Evolutionary conservation across 2,797 vertebrate species (phyloP), one percentile per base, ranked within the genome.

Genomic region (Periophthalmus magnuspinnatus): DNA sequence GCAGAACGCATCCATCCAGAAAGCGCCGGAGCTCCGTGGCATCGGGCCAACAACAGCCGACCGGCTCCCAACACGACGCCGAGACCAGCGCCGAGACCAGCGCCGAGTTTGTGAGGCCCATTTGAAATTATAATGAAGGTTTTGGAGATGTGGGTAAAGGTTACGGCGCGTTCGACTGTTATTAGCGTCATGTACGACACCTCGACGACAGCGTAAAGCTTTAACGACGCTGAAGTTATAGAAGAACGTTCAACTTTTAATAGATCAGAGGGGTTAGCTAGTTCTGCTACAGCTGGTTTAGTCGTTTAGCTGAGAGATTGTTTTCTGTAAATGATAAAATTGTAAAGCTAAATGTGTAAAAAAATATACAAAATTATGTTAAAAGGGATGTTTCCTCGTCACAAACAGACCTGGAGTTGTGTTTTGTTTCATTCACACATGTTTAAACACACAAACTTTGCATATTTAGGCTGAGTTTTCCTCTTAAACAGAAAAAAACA

Each of bases 1-100:
- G 36, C 59, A 45, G 62, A 56, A 38, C 5, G 65, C 63, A 69
- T 24, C 63, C 73, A 69, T 67, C 66, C 58, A 74, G 76, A 81
- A 70, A 68, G 34, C 33, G 68, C 48, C 41, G 59, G 62, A 64
- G 50, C 57, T 47, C 5, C 32, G 32, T 34, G 2, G 45, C 28
- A 56, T 62, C 54, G 19, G 11, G 48, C 48, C 67, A 65, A 32
- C 14, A 67, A 58, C 59, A 41, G 59, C 36, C 21, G 32, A 62
- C 32, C 56, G 38, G 34, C 41, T 24, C 6, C 22, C 14, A 22
- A 45, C 47, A 13, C 19, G 36, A 33, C 36, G 41, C 22, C 41
- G 21, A 67, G 6, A 68, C 10, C n/a, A n/a, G n/a, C n/a, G n/a
- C n/a, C n/a, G n/a, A n/a, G n/a, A n/a, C n/a, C n/a, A 34, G 3